Percentiles rank a stretch among this genome's conserved stretches.
Conservation (phyloP, 2,888 invertebrate genomes). For the Callyntrura sp. region DNA sequence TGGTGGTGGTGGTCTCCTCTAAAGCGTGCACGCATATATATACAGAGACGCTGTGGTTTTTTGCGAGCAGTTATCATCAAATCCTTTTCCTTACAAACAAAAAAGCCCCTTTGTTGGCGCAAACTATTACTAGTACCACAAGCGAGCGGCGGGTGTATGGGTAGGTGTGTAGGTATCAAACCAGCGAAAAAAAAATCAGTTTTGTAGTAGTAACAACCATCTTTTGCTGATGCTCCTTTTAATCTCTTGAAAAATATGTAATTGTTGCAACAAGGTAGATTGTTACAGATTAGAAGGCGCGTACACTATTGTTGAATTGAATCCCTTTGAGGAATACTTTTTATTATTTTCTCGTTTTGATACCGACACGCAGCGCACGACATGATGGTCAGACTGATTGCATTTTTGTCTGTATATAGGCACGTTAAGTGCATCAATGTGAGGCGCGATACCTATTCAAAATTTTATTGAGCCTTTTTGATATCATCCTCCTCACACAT, state of each 20-base stretch:
- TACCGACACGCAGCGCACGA: slow-evolving; percentile 45
- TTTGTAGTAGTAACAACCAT: not conserved
- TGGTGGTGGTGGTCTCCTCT: too few species aligned
- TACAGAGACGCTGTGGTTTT: too few species aligned
- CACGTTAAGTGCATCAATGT: not conserved
- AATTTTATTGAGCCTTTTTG: not conserved
- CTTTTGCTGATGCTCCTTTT: not conserved
- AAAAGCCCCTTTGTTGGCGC: too few species aligned
- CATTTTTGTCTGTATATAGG: not conserved
- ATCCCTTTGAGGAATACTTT: slow-evolving; percentile 31
- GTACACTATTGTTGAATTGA: slow-evolving; percentile 8
- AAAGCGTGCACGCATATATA: too few species aligned
- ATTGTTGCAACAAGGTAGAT: slow-evolving; percentile 55
- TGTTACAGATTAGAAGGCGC: slow-evolving; percentile 49
- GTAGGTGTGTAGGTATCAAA: slow-evolving; percentile 27
- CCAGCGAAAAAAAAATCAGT: not conserved
- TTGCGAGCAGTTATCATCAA: too few species aligned
- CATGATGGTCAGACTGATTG: slow-evolving; percentile 35
- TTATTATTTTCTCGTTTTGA: slow-evolving; percentile 16
- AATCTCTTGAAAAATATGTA: slow-evolving; percentile 56
- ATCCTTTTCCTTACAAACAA: too few species aligned
- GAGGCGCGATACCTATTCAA: not conserved
- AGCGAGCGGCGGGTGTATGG: not conserved
- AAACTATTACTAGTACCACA: not conserved
- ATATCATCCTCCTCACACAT: slow-evolving; percentile 2